Evolutionary conservation across 2,888 invertebrate species (phyloP).

Genomic region (Drosophila koepferae): DNA sequence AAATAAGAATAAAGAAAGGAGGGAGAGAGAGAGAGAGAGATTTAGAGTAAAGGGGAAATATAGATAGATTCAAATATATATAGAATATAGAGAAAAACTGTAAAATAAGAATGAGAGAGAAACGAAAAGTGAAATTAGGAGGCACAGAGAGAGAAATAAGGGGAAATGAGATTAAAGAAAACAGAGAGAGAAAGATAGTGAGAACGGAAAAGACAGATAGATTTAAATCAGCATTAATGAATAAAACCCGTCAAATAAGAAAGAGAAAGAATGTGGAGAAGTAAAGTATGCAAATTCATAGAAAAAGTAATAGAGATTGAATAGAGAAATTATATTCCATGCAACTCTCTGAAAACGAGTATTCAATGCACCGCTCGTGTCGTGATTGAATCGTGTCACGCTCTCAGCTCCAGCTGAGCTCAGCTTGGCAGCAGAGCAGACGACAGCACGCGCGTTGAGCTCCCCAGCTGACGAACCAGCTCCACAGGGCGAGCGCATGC

Average conservation of each 20-base stretch:
- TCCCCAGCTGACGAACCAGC: constrained; percentile 24
- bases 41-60: accelerated
- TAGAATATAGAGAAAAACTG: not conserved
- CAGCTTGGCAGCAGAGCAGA: constrained; percentile 15
- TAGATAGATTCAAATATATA: not conserved
- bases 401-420: constrained; percentile 20
- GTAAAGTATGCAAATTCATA: not conserved
- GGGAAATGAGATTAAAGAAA: no score
- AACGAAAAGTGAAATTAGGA: not conserved
- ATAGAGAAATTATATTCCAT: not conserved
- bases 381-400: constrained; percentile 43
- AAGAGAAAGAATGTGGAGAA: not conserved
- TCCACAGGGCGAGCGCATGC: constrained; percentile 56
- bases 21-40: not conserved
- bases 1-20: not conserved
- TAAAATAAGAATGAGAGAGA: not conserved
- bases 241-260: not conserved
- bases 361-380: not conserved
- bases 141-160: not conserved
- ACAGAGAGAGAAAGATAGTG: not conserved
- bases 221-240: no score
- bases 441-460: not conserved
- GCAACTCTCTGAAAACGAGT: not conserved
- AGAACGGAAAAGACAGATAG: not conserved
- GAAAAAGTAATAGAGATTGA: not conserved